Evolutionary conservation across 2,113 vertebrate genomes (phyloP).

Genomic region (Porphyrio hochstetteri): DNA sequence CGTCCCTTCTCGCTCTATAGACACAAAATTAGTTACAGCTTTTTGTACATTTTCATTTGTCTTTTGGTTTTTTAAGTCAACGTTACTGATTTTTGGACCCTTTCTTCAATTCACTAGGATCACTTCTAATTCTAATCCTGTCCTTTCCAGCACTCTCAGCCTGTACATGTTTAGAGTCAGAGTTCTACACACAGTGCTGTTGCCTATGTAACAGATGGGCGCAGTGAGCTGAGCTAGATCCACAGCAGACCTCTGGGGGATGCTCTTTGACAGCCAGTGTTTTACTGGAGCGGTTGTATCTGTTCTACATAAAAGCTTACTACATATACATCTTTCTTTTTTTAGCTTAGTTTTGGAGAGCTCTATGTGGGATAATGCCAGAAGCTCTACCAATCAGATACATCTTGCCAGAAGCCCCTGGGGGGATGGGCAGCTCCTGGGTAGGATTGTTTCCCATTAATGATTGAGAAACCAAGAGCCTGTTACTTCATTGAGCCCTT

Average conservation of each 20-base stretch:
- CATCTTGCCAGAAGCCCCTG: background rate
- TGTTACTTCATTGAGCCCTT: background rate
- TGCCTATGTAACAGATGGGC: background rate
- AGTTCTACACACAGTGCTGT: background rate
- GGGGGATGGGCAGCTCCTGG: no score
- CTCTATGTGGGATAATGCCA: background rate
- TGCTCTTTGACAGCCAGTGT: background rate
- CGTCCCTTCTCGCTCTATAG: constrained; percentile 9
- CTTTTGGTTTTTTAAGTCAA: background rate
- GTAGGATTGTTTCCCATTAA: background rate
- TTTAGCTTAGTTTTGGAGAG: background rate
- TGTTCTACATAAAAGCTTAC: background rate
- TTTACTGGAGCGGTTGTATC: background rate
- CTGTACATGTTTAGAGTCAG: background rate
- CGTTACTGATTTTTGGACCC: background rate
- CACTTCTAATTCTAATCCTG: background rate
- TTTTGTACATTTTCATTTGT: constrained; percentile 34
- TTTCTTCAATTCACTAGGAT: background rate
- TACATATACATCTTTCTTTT: background rate
- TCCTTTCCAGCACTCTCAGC: background rate
- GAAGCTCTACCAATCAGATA: background rate
- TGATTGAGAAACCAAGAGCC: background rate
- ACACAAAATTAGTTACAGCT: background rate
- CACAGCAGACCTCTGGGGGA: background rate
- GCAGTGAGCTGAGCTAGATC: background rate